These are phyloP conservation scores for Pseudomugil gertrudae DNA, from an alignment of 2,797 vertebrate species.

Conservation along the genomic window DNA sequence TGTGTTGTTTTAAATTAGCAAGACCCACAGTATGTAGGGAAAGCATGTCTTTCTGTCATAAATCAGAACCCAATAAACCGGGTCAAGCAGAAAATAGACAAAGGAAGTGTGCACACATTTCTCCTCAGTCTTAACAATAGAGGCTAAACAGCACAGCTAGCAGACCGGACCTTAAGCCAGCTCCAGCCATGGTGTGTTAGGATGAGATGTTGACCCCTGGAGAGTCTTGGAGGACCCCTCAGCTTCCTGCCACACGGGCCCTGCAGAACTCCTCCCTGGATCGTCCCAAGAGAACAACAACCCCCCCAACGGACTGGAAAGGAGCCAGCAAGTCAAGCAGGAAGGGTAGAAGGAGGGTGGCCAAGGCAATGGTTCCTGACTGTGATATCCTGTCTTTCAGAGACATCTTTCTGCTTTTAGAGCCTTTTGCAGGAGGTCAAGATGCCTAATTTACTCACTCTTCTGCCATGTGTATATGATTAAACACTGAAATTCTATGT, in stretches of 20 bases:
- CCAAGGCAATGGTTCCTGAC: slow-evolving; percentile 72
- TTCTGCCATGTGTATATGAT: neutral
- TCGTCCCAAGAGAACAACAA: slow-evolving; percentile 46
- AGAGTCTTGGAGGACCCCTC: slow-evolving; percentile 74
- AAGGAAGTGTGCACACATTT: slow-evolving; percentile 69
- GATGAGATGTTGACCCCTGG: slow-evolving; percentile 66
- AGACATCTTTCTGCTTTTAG: slow-evolving; percentile 40
- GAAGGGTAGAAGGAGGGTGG: slow-evolving; percentile 57
- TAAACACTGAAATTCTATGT: slow-evolving; percentile 5
- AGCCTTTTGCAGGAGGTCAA: slow-evolving; percentile 25
- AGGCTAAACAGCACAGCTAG: slow-evolving; percentile 31
- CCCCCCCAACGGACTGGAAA: slow-evolving; percentile 63
- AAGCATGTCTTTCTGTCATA: slow-evolving; percentile 51
- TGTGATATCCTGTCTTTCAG: slow-evolving; percentile 84
- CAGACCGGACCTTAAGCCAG: slow-evolving; percentile 50
- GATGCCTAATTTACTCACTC: neutral
- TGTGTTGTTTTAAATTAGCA: slow-evolving; percentile 47
- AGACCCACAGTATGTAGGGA: slow-evolving; percentile 15
- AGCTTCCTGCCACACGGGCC: slow-evolving; percentile 69
- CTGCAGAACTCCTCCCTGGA: slow-evolving; percentile 35
- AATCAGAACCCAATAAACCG: slow-evolving; percentile 70
- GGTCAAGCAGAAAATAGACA: slow-evolving; percentile 73
- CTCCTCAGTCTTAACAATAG: slow-evolving; percentile 77
- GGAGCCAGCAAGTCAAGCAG: slow-evolving; percentile 69
- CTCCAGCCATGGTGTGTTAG: slow-evolving; percentile 20